Base-by-base conservation (phyloP, 2,888 invertebrate species). In the Anthophora plumipes region DNA sequence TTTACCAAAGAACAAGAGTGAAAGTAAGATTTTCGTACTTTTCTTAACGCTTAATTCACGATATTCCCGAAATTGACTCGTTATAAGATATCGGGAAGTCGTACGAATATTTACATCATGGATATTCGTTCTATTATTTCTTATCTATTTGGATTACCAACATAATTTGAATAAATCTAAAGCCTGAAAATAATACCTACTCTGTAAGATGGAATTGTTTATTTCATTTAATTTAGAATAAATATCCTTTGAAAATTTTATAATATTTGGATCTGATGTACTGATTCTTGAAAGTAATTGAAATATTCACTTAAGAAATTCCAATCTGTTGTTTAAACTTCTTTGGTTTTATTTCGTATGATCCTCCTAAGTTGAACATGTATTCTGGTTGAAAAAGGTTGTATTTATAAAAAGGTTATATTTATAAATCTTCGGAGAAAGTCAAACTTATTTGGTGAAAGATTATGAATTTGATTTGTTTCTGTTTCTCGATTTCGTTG, bases 1-100 rank as follows among this genome's bases (percentile, higher is more conserved):
- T 63, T 64, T 63, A 71, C 55, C 25, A 64, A 57, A 54, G 22
- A 43, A 69, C 67, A 50, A 82, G 80, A 85, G 85, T 78, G 78
- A 83, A 80, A 83, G 85, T 82, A 79, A 66, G 74, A 77, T 80
- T 83, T 85, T 71, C 59, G 55, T 22, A 61, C 66, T 81, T 77
- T 54, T 57, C 63, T 74, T 31, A 46, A 74, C 43, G 46, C 31
- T 31, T 11, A 20, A 9, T 11, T 14, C 6, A 11, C 31, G 37
- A 11, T 68, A 69, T 64, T 71, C 55, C 59, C 74, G 57, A 70
- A 63, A 68, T 54, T 25, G 43, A 2, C 41, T 22, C 9, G 57
- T 68, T 25, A 41, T 31, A 14, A 67, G 73, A 70, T 63, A 41
- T 57, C 54, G 11, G 1, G 14, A 8, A 0, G 43, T 52, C 22